Evolutionary conservation across 2,797 vertebrate species (phyloP), one percentile per base, ranked within the genome.

Genomic region (Pogonophryne albipinna): DNA sequence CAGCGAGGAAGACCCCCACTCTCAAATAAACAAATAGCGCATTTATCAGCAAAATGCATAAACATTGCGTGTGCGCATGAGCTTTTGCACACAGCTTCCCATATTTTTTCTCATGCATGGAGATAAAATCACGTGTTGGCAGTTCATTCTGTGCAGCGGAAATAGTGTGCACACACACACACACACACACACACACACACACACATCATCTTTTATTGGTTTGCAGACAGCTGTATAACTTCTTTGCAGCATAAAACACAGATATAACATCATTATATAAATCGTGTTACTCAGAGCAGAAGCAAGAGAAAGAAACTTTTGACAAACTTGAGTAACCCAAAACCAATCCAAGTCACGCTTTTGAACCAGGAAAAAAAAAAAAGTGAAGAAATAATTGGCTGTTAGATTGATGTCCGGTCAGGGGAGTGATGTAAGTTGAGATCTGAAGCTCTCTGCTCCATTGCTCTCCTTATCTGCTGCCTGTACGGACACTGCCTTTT

Each of bases 31-130:
- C 89, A 91, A 77, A 81, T 42, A n/a, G 68, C 76, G 68, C 80
- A 89, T 89, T 90, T 87, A 89, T 91, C 92, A 90, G 88, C 53
- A 46, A 61, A 74, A 70, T 15, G 59, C 49, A 80, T 88, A 92
- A 91, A 92, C 92, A 89, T 19, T 17, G 23, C 20, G 19, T 59
- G 64, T 60, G 57, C 0, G 2, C 27, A 65, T 51, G 64, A 38
- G 20, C 10, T 15, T 49, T 6, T 42, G 38, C 17, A 41, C 10
- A 16, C 23, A 4, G 10, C 10, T 8, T 53, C 19, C 42, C 53
- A n/a, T 45, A n/a, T 71, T 57, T 38, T 55, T 80, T 71, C 62
- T 60, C n/a, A 50, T 66, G 13, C 3, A 4, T 58, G 38, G 6
- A 69, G 55, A 87, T 73, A 50, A 62, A 66, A 70, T 79, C 41